These are phyloP conservation scores for Erynnis tages DNA, from an alignment of 2,888 invertebrate species.

Conservation along the genomic window DNA sequence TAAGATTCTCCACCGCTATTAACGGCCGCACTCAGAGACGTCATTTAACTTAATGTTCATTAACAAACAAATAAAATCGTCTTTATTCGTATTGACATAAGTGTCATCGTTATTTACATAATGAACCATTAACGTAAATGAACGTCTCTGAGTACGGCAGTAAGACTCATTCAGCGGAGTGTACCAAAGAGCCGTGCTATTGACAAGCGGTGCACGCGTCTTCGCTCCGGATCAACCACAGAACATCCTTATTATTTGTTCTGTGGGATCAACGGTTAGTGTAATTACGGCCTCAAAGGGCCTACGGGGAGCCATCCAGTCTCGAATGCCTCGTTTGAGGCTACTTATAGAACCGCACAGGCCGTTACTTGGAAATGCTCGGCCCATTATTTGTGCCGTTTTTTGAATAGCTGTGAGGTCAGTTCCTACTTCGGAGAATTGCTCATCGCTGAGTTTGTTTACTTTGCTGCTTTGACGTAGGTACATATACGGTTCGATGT, in stretches of 20 bases:
- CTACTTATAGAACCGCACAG: neutral
- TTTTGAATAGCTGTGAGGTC: neutral
- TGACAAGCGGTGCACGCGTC: neutral
- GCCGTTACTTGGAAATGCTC: neutral
- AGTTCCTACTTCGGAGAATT: neutral
- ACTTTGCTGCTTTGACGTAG: neutral
- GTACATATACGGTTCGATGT: no score
- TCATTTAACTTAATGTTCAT: no score
- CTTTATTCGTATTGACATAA: no score
- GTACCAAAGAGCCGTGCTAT: neutral
- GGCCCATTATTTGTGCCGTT: neutral
- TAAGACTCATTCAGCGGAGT: neutral
- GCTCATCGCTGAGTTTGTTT: neutral
- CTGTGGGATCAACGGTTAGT: conserved; percentile 7
- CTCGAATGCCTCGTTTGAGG: conserved; percentile 3
- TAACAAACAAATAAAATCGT: no score
- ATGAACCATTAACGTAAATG: no score
- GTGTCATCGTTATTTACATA: no score
- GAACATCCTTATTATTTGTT: no score
- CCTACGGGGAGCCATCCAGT: conserved; percentile 6
- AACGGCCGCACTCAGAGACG: no score
- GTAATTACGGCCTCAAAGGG: conserved; percentile 2
- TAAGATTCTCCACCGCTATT: no score
- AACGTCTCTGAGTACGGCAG: neutral
- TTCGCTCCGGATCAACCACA: neutral